Base-by-base conservation (phyloP, 2,888 invertebrate genomes). In the Abrostola triplasia region DNA sequence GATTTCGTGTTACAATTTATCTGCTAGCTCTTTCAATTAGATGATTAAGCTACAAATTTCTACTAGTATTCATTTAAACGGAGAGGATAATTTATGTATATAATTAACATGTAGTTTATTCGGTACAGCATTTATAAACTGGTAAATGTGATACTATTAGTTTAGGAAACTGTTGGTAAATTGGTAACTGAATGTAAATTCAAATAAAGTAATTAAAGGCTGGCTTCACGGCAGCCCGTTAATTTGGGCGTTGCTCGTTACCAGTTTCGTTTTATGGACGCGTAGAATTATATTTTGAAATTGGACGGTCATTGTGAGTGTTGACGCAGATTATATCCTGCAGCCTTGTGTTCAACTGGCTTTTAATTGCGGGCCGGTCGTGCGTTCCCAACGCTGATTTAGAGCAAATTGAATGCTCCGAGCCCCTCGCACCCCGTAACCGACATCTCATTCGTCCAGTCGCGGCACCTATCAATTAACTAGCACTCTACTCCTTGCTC, bases 341-440 rank as follows among this genome's bases (percentile, higher is more conserved):
- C 84, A 84, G 86, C 82, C 82, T 77, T 73, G 76, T 79, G 82
- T 82, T 83, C 81, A 83, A 84, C 84, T 84, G 83, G 85, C 89
- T 92, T 85, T 90, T 90, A 92, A 91, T 91, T 91, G 89, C 86
- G 77, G 77, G 66, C 67, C 79, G 76, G 80, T 78, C 79, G 78
- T 78, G 79, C 80, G 84, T 83, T 82, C 80, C 77, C 81, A 79
- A 82, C 81, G 83, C 87, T 91, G 90, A 91, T 91, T 91, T 91
- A 88, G 80, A 87, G 89, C 84, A 89, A 90, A 91, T 91, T 92
- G 90, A 91, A 90, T 88, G 87, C 86, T 89, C 81, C 74, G 82
- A 86, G 85, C 84, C 75, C 76, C 75, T 79, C 82, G 82, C 81
- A 82, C 78, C 83, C 76, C 61, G 62, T 63, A 68, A 61, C 79